phyloP scores from a whole-genome alignment of 2,797 vertebrate genomes.

The Sebastes elongatus region DNA sequence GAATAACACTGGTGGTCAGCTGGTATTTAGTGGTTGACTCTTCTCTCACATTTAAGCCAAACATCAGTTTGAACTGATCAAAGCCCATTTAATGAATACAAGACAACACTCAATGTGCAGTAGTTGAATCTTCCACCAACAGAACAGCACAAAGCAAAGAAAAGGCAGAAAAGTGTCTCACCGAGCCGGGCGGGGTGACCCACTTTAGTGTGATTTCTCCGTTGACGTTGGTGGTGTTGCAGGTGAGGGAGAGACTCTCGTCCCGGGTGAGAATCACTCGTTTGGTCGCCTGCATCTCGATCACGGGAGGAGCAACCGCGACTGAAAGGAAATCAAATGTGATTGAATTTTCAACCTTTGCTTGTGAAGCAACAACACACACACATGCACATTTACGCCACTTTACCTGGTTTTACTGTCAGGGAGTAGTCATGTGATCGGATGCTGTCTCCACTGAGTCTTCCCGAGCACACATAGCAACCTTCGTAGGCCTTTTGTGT shows the following conservation, averaged over 20 bases:
- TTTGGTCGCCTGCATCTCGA: constrained; percentile 84
- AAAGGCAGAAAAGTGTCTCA: constrained; percentile 76
- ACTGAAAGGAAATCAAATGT: constrained; percentile 78
- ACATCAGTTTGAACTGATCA: background rate
- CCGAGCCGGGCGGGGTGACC: constrained; percentile 83
- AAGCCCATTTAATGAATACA: background rate
- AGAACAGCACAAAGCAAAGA: constrained; percentile 25
- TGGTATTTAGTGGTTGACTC: background rate
- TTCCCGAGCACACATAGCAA: constrained; percentile 89
- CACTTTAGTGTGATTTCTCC: constrained; percentile 86
- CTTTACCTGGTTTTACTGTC: constrained; percentile 88
- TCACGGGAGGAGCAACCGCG: constrained; percentile 83
- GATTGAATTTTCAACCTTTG: background rate
- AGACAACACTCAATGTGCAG: background rate
- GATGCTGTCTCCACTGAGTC: constrained; percentile 66
- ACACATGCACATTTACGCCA: background rate
- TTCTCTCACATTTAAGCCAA: background rate
- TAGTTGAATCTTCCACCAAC: background rate
- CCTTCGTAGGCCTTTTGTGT: constrained; percentile 84
- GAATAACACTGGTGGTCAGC: background rate
- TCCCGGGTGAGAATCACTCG: constrained; percentile 85
- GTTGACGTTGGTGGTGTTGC: constrained; percentile 90
- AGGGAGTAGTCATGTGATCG: constrained; percentile 82
- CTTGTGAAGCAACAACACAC: background rate
- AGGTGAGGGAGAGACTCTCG: constrained; percentile 87